Percentiles rank a stretch among this genome's conserved stretches.
phyloP scores from a whole-genome alignment of 2,888 invertebrate species.

The Halocaridina rubra region DNA sequence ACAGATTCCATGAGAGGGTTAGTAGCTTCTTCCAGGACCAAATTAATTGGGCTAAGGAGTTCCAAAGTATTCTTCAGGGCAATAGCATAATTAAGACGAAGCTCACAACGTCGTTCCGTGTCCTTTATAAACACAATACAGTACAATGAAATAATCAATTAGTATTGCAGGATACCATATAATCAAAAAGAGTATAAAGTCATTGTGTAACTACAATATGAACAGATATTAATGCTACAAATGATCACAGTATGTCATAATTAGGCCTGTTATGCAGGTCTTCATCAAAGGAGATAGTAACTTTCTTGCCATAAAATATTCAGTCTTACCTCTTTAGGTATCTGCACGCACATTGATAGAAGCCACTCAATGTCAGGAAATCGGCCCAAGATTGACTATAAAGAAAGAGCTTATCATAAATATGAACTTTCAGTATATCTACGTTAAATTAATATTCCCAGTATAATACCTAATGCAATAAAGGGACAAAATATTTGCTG shows the following conservation, averaged over 20 bases:
- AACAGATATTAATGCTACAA: background rate
- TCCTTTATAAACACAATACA: constrained; percentile 65
- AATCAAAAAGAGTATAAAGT: too few relatives aligned
- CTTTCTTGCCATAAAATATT: too few relatives aligned
- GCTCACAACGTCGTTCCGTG: constrained; percentile 75
- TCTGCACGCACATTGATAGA: constrained; percentile 74
- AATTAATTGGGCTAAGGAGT: constrained; percentile 74
- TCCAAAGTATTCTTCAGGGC: constrained; percentile 83
- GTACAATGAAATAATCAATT: background rate
- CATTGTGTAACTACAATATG: too few relatives aligned
- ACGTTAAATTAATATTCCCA: background rate
- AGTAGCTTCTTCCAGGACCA: constrained; percentile 72
- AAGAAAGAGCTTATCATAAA: too few relatives aligned
- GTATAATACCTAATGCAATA: too few relatives aligned
- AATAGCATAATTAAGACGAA: constrained; percentile 82
- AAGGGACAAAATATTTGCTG: too few relatives aligned
- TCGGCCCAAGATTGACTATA: constrained; percentile 75
- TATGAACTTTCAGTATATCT: too few relatives aligned
- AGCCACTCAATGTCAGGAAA: constrained; percentile 84
- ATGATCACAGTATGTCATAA: too few relatives aligned
- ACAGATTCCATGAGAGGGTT: constrained; percentile 74
- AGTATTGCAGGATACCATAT: too few relatives aligned
- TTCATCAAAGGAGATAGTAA: too few relatives aligned
- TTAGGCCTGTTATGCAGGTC: too few relatives aligned
- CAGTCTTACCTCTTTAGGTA: constrained; percentile 68